Evolutionary conservation across 2,113 vertebrate genomes (phyloP), one percentile per base, ranked within the genome.

Genomic region (Takifugu flavidus): DNA sequence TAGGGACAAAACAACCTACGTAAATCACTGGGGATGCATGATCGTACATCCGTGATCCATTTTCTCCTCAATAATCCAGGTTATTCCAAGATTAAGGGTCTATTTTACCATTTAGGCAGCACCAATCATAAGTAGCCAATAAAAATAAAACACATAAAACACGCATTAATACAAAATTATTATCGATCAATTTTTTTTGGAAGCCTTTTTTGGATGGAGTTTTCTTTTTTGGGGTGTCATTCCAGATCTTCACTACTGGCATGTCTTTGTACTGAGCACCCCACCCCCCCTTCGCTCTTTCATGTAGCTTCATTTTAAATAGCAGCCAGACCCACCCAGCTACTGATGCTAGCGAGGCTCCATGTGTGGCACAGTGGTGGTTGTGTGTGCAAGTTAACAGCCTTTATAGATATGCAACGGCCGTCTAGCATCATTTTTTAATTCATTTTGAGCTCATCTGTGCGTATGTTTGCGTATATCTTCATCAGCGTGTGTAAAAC

Each of bases 271-370:
- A 56, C 57, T 1, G 15, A 67, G 31, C 65, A 49, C 66, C 61
- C 2, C 62, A n/a, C 7, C 34, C 7, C 11, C 34, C 12, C 27
- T 27, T 45, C 39, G 43, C 28, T 31, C 65, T 70, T 80, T 83
- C 51, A 83, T 78, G 76, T 78, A 67, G 73, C 64, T 74, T 76
- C 64, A 67, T 80, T 75, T 60, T 70, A 84, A 82, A 72, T 57
- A 76, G 72, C 70, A 73, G 25, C 2, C 28, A 66, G 78, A 72
- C 72, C 73, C 79, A 71, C 75, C 77, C 75, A 60, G 43, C 66
- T 43, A 70, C 72, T 81, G 68, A 74, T 74, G 73, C 71, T 25
- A 29, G 53, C 6, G 25, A 49, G 31, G 20, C 20, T 59, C 14
- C 39, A 54, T 66, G 13, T 74, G 69, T 58, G 50, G 45, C 57